Evolutionary conservation across 2,113 vertebrate genomes (phyloP).

Genomic region (Gallinago paraguaiae): DNA sequence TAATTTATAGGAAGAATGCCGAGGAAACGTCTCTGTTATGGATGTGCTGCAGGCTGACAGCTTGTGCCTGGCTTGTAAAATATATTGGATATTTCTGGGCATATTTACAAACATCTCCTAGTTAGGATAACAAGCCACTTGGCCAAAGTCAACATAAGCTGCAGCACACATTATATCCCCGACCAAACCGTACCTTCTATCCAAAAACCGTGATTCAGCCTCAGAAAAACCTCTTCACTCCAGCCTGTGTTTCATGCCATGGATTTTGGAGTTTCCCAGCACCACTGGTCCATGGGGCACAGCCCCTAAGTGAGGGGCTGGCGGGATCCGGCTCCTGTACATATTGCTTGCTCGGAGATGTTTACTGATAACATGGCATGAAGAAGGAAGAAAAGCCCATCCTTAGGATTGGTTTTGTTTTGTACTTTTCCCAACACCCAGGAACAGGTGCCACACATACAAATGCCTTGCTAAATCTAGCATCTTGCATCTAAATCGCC

Average conservation of each 20-base stretch:
- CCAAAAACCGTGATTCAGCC: background rate
- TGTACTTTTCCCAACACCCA: background rate
- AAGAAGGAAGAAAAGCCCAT: background rate
- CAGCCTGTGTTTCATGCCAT: background rate
- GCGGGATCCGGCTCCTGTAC: background rate
- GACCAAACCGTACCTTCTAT: background rate
- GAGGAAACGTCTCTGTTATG: background rate
- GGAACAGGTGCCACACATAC: background rate
- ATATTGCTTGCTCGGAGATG: background rate
- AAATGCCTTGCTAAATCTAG: background rate
- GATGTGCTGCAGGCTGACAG: background rate
- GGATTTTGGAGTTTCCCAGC: background rate
- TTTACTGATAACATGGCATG: background rate
- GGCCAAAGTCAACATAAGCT: background rate
- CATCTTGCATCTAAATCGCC: background rate
- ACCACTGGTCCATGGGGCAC: background rate
- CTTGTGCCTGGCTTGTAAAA: background rate
- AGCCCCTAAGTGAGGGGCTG: background rate
- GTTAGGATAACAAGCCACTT: background rate
- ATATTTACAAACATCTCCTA: conserved; percentile 42
- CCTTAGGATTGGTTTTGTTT: background rate
- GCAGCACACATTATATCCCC: background rate
- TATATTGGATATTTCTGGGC: background rate
- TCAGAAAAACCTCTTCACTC: background rate
- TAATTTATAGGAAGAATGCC: background rate